Conservation (phyloP, 2,113 vertebrate species). For the human (Homo sapiens) region DNA sequence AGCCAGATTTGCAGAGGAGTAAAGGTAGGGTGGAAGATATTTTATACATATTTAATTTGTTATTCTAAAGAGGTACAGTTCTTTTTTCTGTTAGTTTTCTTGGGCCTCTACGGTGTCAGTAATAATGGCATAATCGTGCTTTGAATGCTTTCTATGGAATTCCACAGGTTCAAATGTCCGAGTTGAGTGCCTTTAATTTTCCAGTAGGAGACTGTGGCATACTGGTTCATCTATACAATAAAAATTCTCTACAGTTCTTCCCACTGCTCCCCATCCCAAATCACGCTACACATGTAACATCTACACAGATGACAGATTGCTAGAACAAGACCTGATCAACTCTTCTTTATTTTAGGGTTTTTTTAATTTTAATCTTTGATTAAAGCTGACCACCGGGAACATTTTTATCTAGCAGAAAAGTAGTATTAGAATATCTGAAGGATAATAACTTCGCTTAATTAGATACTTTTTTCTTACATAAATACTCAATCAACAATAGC, state of each 20-base stretch:
- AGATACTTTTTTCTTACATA: neutral
- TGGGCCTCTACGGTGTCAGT: neutral
- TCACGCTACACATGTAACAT: neutral
- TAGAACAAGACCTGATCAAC: neutral
- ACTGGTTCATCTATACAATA: neutral
- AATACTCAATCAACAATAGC: neutral
- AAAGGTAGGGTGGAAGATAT: conserved; percentile 16
- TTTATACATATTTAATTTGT: conserved; percentile 69
- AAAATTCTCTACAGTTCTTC: neutral
- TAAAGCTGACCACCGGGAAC: neutral
- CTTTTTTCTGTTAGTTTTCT: neutral
- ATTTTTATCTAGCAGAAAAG: neutral
- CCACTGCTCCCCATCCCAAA: neutral
- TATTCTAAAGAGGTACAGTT: conserved; percentile 27
- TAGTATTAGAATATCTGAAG: neutral
- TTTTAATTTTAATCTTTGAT: neutral
- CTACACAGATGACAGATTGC: neutral
- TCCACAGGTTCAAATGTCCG: neutral
- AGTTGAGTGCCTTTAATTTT: conserved; percentile 1
- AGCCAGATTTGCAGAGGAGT: conserved; percentile 47
- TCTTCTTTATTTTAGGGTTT: neutral
- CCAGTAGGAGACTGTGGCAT: neutral
- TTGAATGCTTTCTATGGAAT: neutral
- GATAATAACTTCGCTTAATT: neutral
- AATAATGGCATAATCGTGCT: neutral